phyloP scores from a whole-genome alignment of 1,140 invertebrate species.

The Trypoxylus dichotomus region DNA sequence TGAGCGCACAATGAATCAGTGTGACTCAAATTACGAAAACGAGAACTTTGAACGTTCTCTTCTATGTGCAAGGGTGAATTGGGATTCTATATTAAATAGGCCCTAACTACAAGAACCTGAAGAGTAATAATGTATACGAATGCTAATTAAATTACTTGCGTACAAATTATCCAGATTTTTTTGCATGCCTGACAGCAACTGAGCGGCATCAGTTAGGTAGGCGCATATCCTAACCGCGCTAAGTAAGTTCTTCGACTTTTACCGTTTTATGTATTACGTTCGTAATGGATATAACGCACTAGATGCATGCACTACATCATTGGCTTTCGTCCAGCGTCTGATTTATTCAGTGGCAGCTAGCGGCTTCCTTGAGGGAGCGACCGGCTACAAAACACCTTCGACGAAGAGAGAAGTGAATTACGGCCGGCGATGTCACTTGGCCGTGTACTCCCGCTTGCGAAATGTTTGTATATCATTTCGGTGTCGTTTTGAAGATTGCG shows the following conservation, averaged over 20 bases:
- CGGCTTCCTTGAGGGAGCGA: conserved; percentile 43
- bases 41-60: no score
- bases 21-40: no score
- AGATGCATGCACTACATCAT: conserved; percentile 30
- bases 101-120: no score
- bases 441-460: conserved; percentile 44
- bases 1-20: no score
- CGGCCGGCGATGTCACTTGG: conserved; percentile 42
- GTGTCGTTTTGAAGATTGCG: conserved; percentile 43
- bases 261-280: not conserved
- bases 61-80: no score
- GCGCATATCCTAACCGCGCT: not conserved
- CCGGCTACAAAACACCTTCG: conserved; percentile 44
- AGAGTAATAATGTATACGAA: no score
- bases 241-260: not conserved
- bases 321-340: conserved; percentile 42
- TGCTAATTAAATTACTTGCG: no score
- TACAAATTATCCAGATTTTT: no score
- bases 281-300: not conserved
- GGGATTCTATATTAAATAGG: no score
- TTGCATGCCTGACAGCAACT: no score
- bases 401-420: conserved; percentile 37
- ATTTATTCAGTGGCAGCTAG: conserved; percentile 45
- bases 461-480: conserved; percentile 46
- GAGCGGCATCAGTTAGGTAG: no score